Base-by-base conservation (phyloP, 2,113 vertebrate genomes). In the Podarcis raffonei region DNA sequence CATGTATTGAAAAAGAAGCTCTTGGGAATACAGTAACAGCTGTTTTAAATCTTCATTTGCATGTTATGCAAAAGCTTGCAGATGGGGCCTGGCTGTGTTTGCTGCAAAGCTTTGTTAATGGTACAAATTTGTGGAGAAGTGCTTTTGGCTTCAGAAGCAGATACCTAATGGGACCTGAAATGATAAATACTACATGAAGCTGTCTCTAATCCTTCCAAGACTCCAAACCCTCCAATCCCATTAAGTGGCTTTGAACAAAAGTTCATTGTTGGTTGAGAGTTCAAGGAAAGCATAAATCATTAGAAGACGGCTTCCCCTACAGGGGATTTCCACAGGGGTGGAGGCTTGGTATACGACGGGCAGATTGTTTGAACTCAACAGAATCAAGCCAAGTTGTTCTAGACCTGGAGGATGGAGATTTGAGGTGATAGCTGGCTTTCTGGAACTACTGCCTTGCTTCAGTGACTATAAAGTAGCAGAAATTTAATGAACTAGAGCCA, bases 21-120 rank as follows among this genome's bases (percentile, higher is more conserved):
- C 77, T 92, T 80, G 79, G 83, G 69, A 88, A 72, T 37, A 65
- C 35, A 90, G 69, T 72, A 76, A 77, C 84, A 92, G 89, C 71
- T 94, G 87, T 85, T 92, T 83, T 78, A 37, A 91, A 93, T 91
- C 92, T 83, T 89, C 77, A 80, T 89, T 94, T 94, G 42, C 75
- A 27, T 88, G 8, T 90, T 90, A 13, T 79, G 85, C 77, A 90
- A 42, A 16, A 53, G 87, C 82, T 91, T 92, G 91, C 81, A 94
- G 90, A 90, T 92, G 91, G 88, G 86, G 35, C 89, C 92, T 92
- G 85, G 23, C 89, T 93, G 88, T 87, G 89, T 92, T 87, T 90
- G 86, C 74, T 94, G 89, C 87, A 92, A 82, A 86, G 89, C 85
- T 89, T 86, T 88, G 20, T 77, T 81, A 84, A 76, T 89, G 83